phyloP scores from a whole-genome alignment of 2,888 invertebrate species.

The Apantesis nais region DNA sequence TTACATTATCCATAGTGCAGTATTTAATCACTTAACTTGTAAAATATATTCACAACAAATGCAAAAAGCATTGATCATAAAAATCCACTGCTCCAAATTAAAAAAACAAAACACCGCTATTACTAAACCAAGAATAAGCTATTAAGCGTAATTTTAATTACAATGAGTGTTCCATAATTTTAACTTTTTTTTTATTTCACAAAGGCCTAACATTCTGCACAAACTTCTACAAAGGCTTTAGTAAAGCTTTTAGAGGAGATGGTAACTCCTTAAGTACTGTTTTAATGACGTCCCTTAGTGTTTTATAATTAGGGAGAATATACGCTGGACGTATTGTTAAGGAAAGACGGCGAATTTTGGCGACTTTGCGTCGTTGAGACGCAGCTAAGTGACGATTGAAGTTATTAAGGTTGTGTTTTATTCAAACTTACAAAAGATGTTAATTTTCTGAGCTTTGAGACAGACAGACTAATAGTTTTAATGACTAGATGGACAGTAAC shows the following conservation, averaged over 20 bases:
- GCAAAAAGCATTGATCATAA: constrained; percentile 11
- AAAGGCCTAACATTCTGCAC: constrained; percentile 46
- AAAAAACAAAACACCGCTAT: constrained; percentile 21
- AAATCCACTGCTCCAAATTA: constrained; percentile 14
- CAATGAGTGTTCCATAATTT: constrained; percentile 49
- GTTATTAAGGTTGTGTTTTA: constrained; percentile 12
- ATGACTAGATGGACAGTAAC: too few species aligned
- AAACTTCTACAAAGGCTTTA: constrained; percentile 51
- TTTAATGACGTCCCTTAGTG: constrained; percentile 66
- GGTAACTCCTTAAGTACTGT: constrained; percentile 68
- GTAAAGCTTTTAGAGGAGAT: constrained; percentile 61
- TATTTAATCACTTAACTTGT: neutral
- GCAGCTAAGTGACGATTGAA: constrained; percentile 14
- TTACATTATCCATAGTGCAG: neutral
- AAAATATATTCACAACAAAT: neutral
- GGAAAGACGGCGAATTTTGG: constrained; percentile 23
- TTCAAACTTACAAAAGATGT: neutral
- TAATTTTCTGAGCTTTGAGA: neutral
- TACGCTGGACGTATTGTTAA: constrained; percentile 48
- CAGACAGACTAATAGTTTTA: too few species aligned
- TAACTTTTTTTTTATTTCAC: constrained; percentile 46
- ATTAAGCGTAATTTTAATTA: constrained; percentile 50
- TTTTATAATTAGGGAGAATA: constrained; percentile 64
- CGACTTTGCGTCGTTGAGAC: constrained; percentile 12
- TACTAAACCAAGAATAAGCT: constrained; percentile 35